These are phyloP conservation scores for Micromussa lordhowensis DNA, from an alignment of 92 coral and sea anemone genomes.

Conservation along the genomic window DNA sequence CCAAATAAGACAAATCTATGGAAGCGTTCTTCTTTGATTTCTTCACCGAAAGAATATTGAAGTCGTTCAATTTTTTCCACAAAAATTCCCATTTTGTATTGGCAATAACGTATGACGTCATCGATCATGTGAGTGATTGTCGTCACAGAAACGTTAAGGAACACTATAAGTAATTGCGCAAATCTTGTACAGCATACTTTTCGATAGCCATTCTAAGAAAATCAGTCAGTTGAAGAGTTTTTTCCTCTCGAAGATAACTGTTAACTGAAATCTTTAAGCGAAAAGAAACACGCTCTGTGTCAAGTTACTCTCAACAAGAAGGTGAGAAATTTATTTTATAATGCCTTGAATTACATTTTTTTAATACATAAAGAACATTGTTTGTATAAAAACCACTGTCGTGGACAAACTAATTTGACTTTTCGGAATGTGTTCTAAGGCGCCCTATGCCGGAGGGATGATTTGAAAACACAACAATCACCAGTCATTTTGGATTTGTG, in stretches of 20 bases:
- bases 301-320: background rate
- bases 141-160: background rate
- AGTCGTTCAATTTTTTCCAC: background rate
- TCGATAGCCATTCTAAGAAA: background rate
- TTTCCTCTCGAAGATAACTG: background rate
- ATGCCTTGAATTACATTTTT: background rate
- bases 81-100: background rate
- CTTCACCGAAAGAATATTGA: background rate
- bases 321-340: conserved; percentile 24
- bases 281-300: background rate
- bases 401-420: background rate
- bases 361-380: background rate
- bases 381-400: background rate
- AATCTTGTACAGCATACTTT: background rate
- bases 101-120: conserved; percentile 3
- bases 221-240: background rate
- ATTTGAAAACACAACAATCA: too few relatives aligned
- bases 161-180: background rate
- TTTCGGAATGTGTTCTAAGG: background rate
- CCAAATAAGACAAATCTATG: background rate
- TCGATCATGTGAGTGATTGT: background rate
- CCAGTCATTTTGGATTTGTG: too few relatives aligned
- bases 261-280: background rate
- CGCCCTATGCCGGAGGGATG: too few relatives aligned
- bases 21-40: background rate